These are phyloP conservation scores for Mus minutoides DNA, from an alignment of 2,797 vertebrate genomes.

Conservation along the genomic window DNA sequence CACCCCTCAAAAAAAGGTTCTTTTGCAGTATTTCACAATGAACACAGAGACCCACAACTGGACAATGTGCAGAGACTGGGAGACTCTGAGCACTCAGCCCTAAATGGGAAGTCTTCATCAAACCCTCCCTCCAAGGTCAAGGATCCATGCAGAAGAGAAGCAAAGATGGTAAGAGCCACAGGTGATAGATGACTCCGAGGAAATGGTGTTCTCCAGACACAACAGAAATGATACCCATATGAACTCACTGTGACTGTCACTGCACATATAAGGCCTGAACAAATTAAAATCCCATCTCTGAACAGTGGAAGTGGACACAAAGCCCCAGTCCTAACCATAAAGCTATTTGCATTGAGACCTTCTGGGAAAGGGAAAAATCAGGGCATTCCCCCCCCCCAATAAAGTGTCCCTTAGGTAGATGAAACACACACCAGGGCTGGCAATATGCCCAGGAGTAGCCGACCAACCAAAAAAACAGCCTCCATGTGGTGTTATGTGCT, in stretches of 20 bases:
- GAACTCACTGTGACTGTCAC: background rate
- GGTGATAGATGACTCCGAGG: background rate
- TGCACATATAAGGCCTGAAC: background rate
- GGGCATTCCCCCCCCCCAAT: background rate
- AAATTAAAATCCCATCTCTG: background rate
- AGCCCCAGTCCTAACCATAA: background rate
- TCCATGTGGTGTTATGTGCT: background rate
- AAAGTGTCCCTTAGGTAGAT: background rate
- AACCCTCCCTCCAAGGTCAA: background rate
- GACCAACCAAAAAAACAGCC: background rate
- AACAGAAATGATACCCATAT: background rate
- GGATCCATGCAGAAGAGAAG: background rate
- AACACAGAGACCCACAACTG: background rate
- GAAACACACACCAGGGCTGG: background rate
- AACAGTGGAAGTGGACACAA: background rate
- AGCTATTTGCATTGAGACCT: background rate
- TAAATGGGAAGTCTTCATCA: background rate
- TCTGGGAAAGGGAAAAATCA: background rate
- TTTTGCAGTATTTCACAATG: background rate
- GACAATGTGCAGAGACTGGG: background rate
- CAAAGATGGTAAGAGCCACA: too few relatives aligned
- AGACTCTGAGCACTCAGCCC: background rate
- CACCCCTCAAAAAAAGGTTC: background rate
- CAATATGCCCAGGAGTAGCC: too few relatives aligned
- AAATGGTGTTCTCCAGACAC: background rate